Evolutionary conservation across 2,888 invertebrate genomes (phyloP), one percentile per base, ranked within the genome.

Genomic region (Lasioglossum marginatum): DNA sequence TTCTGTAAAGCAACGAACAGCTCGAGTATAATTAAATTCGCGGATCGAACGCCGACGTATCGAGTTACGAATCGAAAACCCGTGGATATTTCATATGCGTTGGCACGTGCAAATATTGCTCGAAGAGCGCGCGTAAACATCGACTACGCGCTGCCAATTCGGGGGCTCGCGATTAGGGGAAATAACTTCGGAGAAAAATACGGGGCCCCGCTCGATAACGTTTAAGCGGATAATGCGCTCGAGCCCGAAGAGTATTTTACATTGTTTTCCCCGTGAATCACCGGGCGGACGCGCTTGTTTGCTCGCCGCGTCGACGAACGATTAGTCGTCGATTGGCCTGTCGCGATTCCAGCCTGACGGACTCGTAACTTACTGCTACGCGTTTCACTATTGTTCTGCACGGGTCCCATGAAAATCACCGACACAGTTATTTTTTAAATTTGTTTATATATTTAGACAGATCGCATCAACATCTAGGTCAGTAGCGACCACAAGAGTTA

Each of bases 21-120:
- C 14, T n/a, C n/a, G 8, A 34, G 12, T 52, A 66, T 80, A 86
- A 86, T 86, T 77, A 74, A 86, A 86, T 74, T 10, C 70, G 10
- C 31, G 74, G 40, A 60, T 73, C 68, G 77, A 40, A 68, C 68
- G 68, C 34, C 60, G 27, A 82, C 16, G 68, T 40, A 12, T 77
- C 48, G 19, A 12, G 23, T 82, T 79, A 57, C 66, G 23, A 68
- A 68, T 37, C 34, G 66, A 16, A 16, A 70, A 57, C 34, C 16
- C 27, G 66, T 37, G 45, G 8, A 78, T n/a, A 37, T 76, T 82
- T 72, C 74, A 71, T 37, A 48, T 16, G 34, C 70, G 74, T 10
- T 37, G 66, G 66, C 5, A 12, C 31, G 23, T 14, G 66, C 48
- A 74, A 79, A 76, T 45, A 66, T 66, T 37, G 57, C 31, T 68